A percentile compares a stretch with the other conserved stretches of the same genome.
These are phyloP conservation scores for Uropetala carovei DNA, from an alignment of 2,888 invertebrate genomes.

Conservation along the genomic window DNA sequence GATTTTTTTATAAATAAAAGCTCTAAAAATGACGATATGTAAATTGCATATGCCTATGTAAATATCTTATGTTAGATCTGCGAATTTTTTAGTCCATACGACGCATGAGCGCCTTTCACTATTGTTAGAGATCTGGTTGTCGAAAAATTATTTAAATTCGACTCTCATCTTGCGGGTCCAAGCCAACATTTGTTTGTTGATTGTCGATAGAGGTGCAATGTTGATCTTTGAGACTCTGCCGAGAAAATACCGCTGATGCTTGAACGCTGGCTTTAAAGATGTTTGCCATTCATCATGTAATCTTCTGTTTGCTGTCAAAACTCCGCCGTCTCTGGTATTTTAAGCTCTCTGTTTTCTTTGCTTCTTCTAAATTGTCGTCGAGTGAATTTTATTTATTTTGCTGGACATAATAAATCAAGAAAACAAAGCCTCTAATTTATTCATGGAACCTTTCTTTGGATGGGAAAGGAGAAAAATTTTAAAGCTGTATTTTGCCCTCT, in stretches of 20 bases:
- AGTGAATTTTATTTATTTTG: neutral
- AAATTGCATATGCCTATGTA: too few species aligned
- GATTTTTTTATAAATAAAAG: too few species aligned
- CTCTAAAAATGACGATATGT: too few species aligned
- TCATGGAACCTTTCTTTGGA: neutral
- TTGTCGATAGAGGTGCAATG: neutral
- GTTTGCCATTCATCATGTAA: neutral
- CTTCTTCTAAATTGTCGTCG: neutral
- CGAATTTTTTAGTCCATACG: too few species aligned
- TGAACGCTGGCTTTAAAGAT: neutral
- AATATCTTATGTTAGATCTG: too few species aligned
- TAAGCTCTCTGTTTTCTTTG: neutral
- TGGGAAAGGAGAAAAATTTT: neutral
- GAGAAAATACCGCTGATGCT: neutral
- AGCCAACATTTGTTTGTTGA: neutral
- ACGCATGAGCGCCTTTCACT: too few species aligned
- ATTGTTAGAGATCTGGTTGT: too few species aligned
- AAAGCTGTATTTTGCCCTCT: too few species aligned
- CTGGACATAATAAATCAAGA: neutral
- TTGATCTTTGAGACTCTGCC: neutral
- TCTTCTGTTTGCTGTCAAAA: constrained; percentile 8
- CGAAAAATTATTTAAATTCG: neutral
- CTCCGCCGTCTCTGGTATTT: neutral
- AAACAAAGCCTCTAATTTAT: neutral
- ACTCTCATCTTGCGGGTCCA: neutral